Base-by-base conservation (phyloP, 1,140 invertebrate species). In the Pogonognathellus flavescens region DNA sequence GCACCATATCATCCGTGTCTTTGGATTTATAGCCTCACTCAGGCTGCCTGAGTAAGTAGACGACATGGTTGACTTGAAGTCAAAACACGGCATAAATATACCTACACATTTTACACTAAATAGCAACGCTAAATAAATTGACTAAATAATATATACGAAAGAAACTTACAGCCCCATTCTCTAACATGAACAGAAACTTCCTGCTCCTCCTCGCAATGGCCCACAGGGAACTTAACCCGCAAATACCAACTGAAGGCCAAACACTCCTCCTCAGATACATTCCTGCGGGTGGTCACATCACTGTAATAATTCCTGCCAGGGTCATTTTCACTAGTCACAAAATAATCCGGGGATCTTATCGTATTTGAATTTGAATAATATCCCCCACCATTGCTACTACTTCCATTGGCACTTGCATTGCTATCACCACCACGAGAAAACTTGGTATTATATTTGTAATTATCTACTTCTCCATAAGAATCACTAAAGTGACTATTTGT, bases 161-260 rank as follows among this genome's bases (percentile, higher is more conserved):
- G n/a, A 25, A 50, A 87, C 86, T 82, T 85, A 87, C 86, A 87
- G 59, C 83, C 83, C 50, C 62, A 83, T 83, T 87, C 86, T 59
- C 57, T 55, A 22, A 87, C 22, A 85, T 81, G 80, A 18, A 55
- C 22, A 22, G 80, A 81, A 18, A 87, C 83, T 85, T 87, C 86
- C 84, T 87, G 86, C 53, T 87, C 86, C 84, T 87, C 86, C 59
- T 80, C 66, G 18, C 20, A 53, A 31, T 22, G 18, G 50, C 80
- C 80, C 20, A 55, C 18, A 31, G 80, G 80, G 20, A 81, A 55
- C 53, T 59, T 53, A 55, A 81, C 80, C 80, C 80, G 80, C 50
- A 81, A 55, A 81, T 81, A 81, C 80, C 70, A 76, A 81, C 80
- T 59, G 80, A 81, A 76, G 80, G 50, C 80, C 53, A 81, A 81